Evolutionary conservation across 2,888 invertebrate genomes (phyloP).

Genomic region (Cantharis rustica): DNA sequence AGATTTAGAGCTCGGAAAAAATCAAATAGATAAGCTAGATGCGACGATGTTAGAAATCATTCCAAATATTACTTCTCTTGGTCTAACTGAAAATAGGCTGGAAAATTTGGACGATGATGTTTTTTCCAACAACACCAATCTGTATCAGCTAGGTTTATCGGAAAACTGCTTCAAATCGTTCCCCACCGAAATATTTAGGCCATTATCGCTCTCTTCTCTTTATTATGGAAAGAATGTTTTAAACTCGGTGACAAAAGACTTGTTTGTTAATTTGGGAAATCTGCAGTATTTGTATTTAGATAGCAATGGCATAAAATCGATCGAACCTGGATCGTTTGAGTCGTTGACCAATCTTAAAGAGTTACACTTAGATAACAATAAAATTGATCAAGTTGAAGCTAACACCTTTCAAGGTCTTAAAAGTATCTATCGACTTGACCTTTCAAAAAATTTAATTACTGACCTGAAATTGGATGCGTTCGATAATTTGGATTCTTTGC

Average conservation of each 20-base stretch:
- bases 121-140: neutral
- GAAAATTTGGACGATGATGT: neutral
- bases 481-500: constrained; percentile 1
- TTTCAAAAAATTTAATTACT: constrained; percentile 13
- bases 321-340: constrained; percentile 9
- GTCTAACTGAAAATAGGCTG: constrained; percentile 1
- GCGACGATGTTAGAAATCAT: neutral
- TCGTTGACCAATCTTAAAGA: neutral
- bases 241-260: neutral
- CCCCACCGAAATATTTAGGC: constrained; percentile 3
- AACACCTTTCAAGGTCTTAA: constrained; percentile 1
- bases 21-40: neutral
- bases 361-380: constrained; percentile 11
- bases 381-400: neutral
- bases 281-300: constrained; percentile 4
- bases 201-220: neutral
- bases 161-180: neutral
- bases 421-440: neutral
- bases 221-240: neutral
- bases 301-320: neutral
- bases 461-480: constrained; percentile 6
- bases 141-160: neutral
- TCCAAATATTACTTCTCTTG: neutral
- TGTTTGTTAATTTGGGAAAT: neutral
- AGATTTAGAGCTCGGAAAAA: constrained; percentile 1